Percentiles rank a stretch among this genome's conserved stretches.
Conservation (phyloP, 2,113 vertebrate species). For the Drymodes brunneopygia region DNA sequence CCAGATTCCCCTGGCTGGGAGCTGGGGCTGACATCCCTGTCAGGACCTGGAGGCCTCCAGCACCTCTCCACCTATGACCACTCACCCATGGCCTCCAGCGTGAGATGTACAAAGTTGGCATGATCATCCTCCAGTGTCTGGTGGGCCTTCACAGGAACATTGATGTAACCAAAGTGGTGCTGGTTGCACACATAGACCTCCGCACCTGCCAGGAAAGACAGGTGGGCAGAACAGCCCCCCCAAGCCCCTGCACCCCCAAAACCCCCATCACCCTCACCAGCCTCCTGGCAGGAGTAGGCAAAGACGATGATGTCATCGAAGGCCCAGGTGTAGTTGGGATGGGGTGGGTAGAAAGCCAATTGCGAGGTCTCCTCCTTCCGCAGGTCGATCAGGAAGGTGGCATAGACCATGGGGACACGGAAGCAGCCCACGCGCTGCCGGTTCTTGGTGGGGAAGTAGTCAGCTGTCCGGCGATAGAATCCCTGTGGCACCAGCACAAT, state of each 20-base stretch:
- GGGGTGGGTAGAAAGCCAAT: constrained; percentile 89
- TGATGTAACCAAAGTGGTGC: constrained; percentile 88
- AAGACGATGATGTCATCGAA: constrained; percentile 96
- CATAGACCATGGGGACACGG: constrained; percentile 90
- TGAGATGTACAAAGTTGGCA: constrained; percentile 89
- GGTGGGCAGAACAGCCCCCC: neutral
- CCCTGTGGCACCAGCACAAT: constrained; percentile 66
- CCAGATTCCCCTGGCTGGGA: neutral
- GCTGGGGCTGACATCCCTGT: neutral
- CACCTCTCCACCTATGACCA: fast-evolving
- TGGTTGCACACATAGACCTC: constrained; percentile 88
- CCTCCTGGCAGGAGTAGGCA: constrained; percentile 86
- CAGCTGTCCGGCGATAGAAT: constrained; percentile 89
- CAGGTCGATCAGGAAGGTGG: constrained; percentile 86
- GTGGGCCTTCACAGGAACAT: constrained; percentile 84
- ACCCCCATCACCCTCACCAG: constrained; percentile 68
- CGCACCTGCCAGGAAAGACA: constrained; percentile 58
- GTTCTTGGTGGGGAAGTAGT: constrained; percentile 95
- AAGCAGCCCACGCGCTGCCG: constrained; percentile 86
- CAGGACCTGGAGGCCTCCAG: neutral
- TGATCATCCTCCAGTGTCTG: constrained; percentile 84
- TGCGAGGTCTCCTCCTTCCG: constrained; percentile 75
- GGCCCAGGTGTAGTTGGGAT: constrained; percentile 91
- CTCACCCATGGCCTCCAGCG: constrained; percentile 88
- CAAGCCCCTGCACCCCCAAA: neutral